These are phyloP conservation scores for Platalea minor DNA, from an alignment of 2,797 vertebrate genomes.

Conservation along the genomic window DNA sequence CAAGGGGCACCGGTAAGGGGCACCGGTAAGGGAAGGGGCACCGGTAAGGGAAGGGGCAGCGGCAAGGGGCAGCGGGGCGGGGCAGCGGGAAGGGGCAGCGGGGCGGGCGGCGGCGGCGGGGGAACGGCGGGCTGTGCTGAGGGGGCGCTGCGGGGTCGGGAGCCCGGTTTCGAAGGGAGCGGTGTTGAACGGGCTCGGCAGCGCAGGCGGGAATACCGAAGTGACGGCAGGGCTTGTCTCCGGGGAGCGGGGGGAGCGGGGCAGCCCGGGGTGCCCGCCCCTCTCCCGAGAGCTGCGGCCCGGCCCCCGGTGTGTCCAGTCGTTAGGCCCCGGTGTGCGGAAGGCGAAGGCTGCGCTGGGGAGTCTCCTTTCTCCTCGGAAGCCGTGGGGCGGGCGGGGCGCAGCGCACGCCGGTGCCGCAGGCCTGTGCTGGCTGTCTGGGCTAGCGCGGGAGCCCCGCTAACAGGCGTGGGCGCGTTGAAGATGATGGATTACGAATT, in stretches of 20 bases:
- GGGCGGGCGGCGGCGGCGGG: background rate
- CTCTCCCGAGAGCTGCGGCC: background rate
- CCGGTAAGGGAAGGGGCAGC: too few relatives aligned
- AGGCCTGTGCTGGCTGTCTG: background rate
- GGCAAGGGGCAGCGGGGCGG: too few relatives aligned
- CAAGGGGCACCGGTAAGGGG: background rate
- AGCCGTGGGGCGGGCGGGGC: background rate
- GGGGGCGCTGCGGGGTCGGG: background rate
- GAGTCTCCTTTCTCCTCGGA: too few relatives aligned
- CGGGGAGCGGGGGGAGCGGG: background rate
- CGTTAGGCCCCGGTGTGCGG: accelerated
- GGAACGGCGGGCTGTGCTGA: accelerated
- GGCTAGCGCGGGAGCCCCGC: background rate
- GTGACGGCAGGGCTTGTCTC: accelerated
- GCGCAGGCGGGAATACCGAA: accelerated
- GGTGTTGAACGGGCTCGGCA: accelerated
- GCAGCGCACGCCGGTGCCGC: background rate
- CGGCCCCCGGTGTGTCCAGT: background rate
- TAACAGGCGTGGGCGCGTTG: accelerated
- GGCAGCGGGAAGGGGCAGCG: too few relatives aligned
- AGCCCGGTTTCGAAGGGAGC: background rate
- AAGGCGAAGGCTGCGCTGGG: background rate
- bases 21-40: too few relatives aligned
- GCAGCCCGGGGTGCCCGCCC: accelerated
- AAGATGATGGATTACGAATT: accelerated